Evolutionary conservation across 2,888 invertebrate species (phyloP), one percentile per base, ranked within the genome.

Genomic region (Himalopsyche anomala): DNA sequence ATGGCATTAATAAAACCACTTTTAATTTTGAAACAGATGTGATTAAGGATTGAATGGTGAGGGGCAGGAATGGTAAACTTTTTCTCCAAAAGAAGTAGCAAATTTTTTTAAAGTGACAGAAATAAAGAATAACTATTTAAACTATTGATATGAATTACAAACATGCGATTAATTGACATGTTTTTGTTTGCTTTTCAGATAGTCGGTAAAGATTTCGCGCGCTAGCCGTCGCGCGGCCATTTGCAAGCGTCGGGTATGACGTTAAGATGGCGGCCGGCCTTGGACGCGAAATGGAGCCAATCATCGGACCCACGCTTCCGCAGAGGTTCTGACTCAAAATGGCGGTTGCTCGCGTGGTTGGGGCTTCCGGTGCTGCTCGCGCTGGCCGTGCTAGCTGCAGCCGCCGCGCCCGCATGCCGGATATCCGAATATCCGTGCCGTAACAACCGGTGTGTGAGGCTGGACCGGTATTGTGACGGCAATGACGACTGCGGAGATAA

Each of bases 391-490:
- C 80, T 69, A 42, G 80, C 81, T 17, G 56, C 83, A 54, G 89
- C 90, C 89, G 91, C 92, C 87, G 92, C 92, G 89, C 92, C 93
- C 87, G 94, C 95, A 90, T 97, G 97, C 92, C 95, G 96, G 90
- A 95, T 96, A 89, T 96, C 96, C 89, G 96, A 96, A 92, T 95
- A 95, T 91, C 94, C 95, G 55, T 97, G 96, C 91, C 94, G 95
- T 88, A 95, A 95, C 86, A 91, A 90, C 88, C 94, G 94, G 89
- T 97, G 98, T 92, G 95, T 97, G 91, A 95, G 96, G 40, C 94
- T 96, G 89, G 97, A 97, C 93, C 95, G 95, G 89, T 98, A 96
- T 92, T 98, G 98, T 93, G 97, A 98, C 92, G 97, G 97, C 86
- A 92, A 93, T 89, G 95, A 96, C 92, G 97, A 98, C 91, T 98